phyloP scores from a whole-genome alignment of 2,888 invertebrate species.

The Eupeodes luniger region DNA sequence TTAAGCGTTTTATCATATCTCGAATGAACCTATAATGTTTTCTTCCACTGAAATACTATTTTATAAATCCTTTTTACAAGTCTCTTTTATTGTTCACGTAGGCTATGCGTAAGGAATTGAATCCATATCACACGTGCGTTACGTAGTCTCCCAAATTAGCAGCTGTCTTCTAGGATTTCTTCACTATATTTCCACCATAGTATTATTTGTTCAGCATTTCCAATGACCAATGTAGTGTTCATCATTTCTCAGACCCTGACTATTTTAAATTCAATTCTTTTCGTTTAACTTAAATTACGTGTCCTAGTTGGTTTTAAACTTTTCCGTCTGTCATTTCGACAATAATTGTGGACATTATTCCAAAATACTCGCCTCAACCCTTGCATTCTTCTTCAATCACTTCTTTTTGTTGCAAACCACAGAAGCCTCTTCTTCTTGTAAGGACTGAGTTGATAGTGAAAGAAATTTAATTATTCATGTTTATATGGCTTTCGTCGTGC shows the following conservation, averaged over 20 bases:
- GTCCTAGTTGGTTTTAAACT: constrained; percentile 10
- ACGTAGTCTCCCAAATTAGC: too few species aligned
- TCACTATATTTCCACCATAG: too few species aligned
- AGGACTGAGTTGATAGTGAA: constrained; percentile 13
- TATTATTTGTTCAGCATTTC: too few species aligned
- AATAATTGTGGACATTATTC: constrained; percentile 17
- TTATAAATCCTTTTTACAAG: too few species aligned
- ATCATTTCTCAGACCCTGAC: not conserved
- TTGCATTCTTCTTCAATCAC: not conserved
- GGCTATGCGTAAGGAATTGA: too few species aligned
- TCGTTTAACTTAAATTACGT: constrained; percentile 14
- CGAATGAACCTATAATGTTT: too few species aligned
- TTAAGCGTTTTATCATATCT: too few species aligned
- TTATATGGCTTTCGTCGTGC: constrained; percentile 23
- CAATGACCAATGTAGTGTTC: too few species aligned
- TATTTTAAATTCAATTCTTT: not conserved
- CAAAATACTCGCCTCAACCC: not conserved
- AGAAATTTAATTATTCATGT: constrained; percentile 69
- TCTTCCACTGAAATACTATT: too few species aligned
- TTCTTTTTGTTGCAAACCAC: not conserved
- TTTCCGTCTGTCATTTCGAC: not conserved
- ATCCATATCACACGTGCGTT: too few species aligned
- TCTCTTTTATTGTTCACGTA: too few species aligned
- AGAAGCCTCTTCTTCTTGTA: constrained; percentile 10
- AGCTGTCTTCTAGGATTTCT: too few species aligned